These are phyloP conservation scores for Balearica regulorum DNA, from an alignment of 2,797 vertebrate genomes.

Conservation along the genomic window DNA sequence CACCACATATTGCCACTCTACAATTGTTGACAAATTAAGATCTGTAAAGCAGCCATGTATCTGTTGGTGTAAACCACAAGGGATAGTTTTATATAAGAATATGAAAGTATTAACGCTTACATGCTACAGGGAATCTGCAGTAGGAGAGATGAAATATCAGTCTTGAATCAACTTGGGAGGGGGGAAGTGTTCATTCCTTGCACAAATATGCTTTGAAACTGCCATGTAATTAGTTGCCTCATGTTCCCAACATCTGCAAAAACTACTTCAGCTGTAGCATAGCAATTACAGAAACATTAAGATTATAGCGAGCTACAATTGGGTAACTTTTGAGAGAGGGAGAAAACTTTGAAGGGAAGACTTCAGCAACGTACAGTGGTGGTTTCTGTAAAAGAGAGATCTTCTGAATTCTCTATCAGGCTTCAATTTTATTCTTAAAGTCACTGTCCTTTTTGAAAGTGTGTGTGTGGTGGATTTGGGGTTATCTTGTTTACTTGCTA, in stretches of 20 bases:
- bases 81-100: neutral
- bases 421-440: neutral
- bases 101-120: neutral
- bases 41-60: neutral
- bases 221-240: neutral
- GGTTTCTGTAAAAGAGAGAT: neutral
- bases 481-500: conserved; percentile 63
- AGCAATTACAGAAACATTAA: neutral
- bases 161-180: neutral
- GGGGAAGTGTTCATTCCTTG: neutral
- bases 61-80: neutral
- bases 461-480: conserved; percentile 4
- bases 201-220: neutral
- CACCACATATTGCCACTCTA: neutral
- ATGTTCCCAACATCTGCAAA: neutral
- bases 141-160: neutral
- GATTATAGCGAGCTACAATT: neutral
- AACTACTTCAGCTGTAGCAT: neutral
- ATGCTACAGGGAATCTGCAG: neutral
- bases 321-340: neutral
- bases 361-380: neutral
- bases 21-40: neutral
- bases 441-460: conserved; percentile 22
- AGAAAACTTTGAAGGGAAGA: neutral
- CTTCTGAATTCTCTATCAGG: neutral